Conservation (phyloP, 2,797 vertebrate genomes). For the Falco columbarius region DNA sequence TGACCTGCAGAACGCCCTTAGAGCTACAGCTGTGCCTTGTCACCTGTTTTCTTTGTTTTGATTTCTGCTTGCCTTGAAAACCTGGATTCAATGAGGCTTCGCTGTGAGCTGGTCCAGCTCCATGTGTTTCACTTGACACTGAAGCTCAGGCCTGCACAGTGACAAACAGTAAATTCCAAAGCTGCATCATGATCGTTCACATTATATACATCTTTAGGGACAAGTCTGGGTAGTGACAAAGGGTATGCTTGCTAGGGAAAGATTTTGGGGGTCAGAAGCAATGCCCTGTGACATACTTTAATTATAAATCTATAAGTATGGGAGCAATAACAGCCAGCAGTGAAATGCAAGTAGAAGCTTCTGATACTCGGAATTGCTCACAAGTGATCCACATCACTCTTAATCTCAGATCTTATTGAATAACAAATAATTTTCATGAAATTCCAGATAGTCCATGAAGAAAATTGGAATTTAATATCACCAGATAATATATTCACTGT, state of each 20-base stretch:
- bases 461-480: slow-evolving; percentile 34
- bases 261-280: not conserved
- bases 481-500: slow-evolving; percentile 8
- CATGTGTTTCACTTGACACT: not conserved
- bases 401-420: not conserved
- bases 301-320: not conserved
- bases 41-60: not conserved
- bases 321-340: not conserved
- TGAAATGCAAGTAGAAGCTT: not conserved
- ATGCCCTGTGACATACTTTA: not conserved
- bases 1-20: not conserved
- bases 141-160: not conserved
- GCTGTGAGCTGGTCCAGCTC: not conserved
- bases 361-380: not conserved
- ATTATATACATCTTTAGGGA: not conserved
- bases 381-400: not conserved
- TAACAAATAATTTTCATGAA: slow-evolving; percentile 16
- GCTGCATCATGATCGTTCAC: not conserved
- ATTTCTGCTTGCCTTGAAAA: not conserved
- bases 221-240: not conserved
- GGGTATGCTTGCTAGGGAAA: not conserved
- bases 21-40: not conserved
- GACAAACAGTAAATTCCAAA: not conserved
- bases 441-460: not conserved
- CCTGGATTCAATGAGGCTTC: not conserved